These are phyloP conservation scores for Tachypleus tridentatus DNA, from an alignment of 1,140 invertebrate genomes.

Conservation along the genomic window DNA sequence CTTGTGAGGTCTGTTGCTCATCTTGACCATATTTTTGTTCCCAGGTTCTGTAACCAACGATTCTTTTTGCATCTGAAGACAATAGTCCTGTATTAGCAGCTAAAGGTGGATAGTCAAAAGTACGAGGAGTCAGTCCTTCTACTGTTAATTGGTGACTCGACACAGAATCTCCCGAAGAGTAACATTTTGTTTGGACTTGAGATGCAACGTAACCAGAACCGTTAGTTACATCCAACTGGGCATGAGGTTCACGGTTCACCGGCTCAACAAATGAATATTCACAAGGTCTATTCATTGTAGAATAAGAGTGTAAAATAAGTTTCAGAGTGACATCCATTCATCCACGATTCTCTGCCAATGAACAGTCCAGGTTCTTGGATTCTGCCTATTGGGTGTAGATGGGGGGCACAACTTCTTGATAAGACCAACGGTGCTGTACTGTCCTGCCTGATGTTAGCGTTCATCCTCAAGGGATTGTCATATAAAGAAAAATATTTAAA, in stretches of 20 bases:
- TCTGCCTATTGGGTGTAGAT: background rate
- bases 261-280: no score
- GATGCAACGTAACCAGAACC: background rate
- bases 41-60: slow-evolving; percentile 20
- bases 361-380: slow-evolving; percentile 8
- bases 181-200: slow-evolving; percentile 4
- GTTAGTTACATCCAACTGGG: background rate
- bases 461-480: slow-evolving; percentile 13
- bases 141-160: slow-evolving; percentile 15
- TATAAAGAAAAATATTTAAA: slow-evolving; percentile 3
- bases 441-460: slow-evolving; percentile 15
- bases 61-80: slow-evolving; percentile 14
- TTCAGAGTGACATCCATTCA: slow-evolving; percentile 1
- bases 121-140: slow-evolving; percentile 19
- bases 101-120: slow-evolving; percentile 17
- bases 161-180: background rate
- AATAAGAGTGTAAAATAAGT: no score
- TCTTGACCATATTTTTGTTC: slow-evolving; percentile 13
- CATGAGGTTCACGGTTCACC: background rate
- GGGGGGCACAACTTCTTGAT: slow-evolving; percentile 12
- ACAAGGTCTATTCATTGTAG: no score
- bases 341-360: slow-evolving; percentile 17
- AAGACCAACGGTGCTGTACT: slow-evolving; percentile 8
- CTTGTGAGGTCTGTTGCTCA: slow-evolving; percentile 10
- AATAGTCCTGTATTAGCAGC: background rate